These are phyloP conservation scores for Himalopsyche anomala DNA, from an alignment of 2,888 invertebrate species.

Conservation along the genomic window DNA sequence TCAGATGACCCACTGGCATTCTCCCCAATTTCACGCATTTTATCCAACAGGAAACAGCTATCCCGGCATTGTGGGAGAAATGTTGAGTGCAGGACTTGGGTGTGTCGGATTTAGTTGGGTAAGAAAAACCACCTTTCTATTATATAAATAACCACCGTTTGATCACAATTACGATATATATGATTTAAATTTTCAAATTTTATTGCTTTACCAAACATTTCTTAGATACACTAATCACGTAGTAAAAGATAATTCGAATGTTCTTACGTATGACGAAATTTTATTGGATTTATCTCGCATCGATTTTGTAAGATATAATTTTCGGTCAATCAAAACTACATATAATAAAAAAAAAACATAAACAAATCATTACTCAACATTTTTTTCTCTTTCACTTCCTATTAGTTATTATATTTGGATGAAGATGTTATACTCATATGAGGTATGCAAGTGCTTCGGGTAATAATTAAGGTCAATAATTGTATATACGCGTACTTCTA, in stretches of 20 bases:
- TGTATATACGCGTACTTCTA: neutral
- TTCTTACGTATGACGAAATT: constrained; percentile 55
- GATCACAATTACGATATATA: too few relatives aligned
- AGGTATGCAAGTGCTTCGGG: neutral
- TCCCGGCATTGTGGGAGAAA: constrained; percentile 89
- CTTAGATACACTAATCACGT: too few relatives aligned
- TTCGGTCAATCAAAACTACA: constrained; percentile 16
- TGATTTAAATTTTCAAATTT: too few relatives aligned
- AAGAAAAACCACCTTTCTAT: constrained; percentile 68
- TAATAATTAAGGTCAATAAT: constrained; percentile 29
- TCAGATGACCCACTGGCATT: constrained; percentile 94
- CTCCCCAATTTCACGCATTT: constrained; percentile 95
- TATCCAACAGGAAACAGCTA: constrained; percentile 91
- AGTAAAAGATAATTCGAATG: neutral
- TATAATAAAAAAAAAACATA: neutral
- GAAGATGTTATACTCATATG: neutral
- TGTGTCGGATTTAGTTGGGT: constrained; percentile 96
- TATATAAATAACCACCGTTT: neutral
- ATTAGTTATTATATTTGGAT: neutral
- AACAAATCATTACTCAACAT: constrained; percentile 8
- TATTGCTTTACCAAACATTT: too few relatives aligned
- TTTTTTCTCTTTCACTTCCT: constrained; percentile 52
- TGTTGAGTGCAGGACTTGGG: constrained; percentile 88
- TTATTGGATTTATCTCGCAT: constrained; percentile 35
- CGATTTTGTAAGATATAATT: constrained; percentile 46